These are phyloP conservation scores for Apogon talboti DNA, from an alignment of 2,797 vertebrate species.

Conservation along the genomic window DNA sequence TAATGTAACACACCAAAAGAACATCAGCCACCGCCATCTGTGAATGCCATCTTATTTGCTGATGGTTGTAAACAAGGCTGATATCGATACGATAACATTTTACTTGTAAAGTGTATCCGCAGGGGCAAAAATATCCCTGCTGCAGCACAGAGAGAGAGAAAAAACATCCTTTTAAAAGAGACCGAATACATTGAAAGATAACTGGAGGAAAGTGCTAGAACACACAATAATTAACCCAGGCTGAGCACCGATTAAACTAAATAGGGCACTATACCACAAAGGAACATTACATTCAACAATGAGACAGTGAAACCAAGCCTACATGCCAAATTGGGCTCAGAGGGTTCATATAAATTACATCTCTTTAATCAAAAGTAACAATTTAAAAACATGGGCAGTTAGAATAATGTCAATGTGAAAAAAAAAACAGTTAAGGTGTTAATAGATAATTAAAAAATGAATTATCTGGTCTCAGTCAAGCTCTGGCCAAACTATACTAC, in stretches of 20 bases:
- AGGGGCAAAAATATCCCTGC: too few species aligned
- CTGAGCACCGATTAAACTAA: conserved; percentile 30
- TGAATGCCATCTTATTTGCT: background rate
- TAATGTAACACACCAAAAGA: too few species aligned
- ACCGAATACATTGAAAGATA: conserved; percentile 11
- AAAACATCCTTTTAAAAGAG: conserved; percentile 14
- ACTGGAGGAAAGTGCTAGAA: conserved; percentile 17
- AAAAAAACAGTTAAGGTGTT: conserved; percentile 1
- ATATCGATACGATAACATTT: background rate
- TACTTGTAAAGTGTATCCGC: background rate
- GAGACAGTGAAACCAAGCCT: conserved; percentile 25
- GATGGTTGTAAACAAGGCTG: conserved; percentile 1
- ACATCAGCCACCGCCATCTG: too few species aligned
- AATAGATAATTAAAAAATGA: background rate
- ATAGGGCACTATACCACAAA: conserved; percentile 21
- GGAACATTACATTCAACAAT: conserved; percentile 36
- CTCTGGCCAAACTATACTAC: background rate
- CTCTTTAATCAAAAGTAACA: conserved; percentile 37
- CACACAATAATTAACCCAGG: conserved; percentile 31
- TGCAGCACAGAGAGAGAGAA: background rate
- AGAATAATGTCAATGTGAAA: conserved; percentile 7
- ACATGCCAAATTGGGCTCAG: conserved; percentile 22
- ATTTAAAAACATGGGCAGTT: background rate
- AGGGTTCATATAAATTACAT: conserved; percentile 32
- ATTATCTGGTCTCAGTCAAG: conserved; percentile 2